Conservation (phyloP, 2,888 invertebrate genomes). For the Craniophora ligustri region DNA sequence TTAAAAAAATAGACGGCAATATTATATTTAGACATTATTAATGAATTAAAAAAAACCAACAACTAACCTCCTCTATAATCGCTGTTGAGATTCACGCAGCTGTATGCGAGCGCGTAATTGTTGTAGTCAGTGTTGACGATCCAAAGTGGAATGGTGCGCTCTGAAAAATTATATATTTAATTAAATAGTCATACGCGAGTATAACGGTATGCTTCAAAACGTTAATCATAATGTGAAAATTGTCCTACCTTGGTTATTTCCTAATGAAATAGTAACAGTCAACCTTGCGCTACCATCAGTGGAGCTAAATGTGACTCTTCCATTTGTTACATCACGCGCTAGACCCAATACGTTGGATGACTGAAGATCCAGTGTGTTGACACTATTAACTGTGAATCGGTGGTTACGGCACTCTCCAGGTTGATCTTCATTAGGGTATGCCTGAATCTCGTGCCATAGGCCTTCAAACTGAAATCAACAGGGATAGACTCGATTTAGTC, state of each 20-base stretch:
- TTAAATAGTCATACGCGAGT: neutral
- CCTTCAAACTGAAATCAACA: constrained; percentile 64
- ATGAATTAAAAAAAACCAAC: neutral
- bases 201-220: too few species aligned
- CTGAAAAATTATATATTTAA: constrained; percentile 51
- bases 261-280: constrained; percentile 53
- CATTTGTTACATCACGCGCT: constrained; percentile 47
- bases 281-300: constrained; percentile 65
- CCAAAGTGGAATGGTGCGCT: constrained; percentile 67
- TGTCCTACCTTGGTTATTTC: constrained; percentile 9
- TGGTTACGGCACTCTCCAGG: constrained; percentile 72
- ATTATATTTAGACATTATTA: too few species aligned
- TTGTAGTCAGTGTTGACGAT: constrained; percentile 88
- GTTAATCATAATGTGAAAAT: neutral
- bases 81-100: constrained; percentile 79
- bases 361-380: constrained; percentile 52
- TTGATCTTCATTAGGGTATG: constrained; percentile 68
- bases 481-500: neutral
- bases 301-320: constrained; percentile 55
- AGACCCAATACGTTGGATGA: constrained; percentile 62
- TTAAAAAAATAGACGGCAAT: too few species aligned
- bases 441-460: constrained; percentile 68
- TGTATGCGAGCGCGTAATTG: constrained; percentile 89
- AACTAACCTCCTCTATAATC: constrained; percentile 63
- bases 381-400: constrained; percentile 50